Percentiles rank a stretch among this genome's conserved stretches.
Evolutionary conservation across 2,888 invertebrate species (phyloP).

Genomic region (Hyppa rectilinea): DNA sequence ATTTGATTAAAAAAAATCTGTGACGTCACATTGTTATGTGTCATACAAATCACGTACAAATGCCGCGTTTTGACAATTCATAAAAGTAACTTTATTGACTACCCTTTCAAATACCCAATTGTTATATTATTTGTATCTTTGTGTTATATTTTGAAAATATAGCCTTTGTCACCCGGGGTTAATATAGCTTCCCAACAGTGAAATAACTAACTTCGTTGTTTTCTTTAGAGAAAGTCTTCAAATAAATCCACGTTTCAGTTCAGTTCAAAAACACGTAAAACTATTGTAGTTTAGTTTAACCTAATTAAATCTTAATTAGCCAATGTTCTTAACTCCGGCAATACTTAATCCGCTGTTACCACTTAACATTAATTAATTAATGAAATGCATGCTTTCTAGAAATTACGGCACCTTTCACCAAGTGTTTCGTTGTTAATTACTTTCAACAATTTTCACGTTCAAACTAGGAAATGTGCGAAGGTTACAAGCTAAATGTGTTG

Average conservation of each 20-base stretch:
- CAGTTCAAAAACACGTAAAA: slow-evolving; percentile 28
- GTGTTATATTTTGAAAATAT: too few relatives aligned
- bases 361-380: slow-evolving; percentile 62
- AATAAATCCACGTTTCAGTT: slow-evolving; percentile 19
- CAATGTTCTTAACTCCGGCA: slow-evolving; percentile 48
- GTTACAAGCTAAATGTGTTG: slow-evolving; percentile 23
- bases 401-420: slow-evolving; percentile 32
- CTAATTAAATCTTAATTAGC: slow-evolving; percentile 59
- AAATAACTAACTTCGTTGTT: background rate
- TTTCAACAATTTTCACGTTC: slow-evolving; percentile 39
- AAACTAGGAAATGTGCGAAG: slow-evolving; percentile 21
- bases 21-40: too few relatives aligned
- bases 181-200: too few relatives aligned
- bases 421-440: slow-evolving; percentile 59
- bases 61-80: too few relatives aligned
- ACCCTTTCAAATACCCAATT: too few relatives aligned
- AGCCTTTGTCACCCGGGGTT: too few relatives aligned
- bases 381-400: slow-evolving; percentile 60
- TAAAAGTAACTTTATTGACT: too few relatives aligned
- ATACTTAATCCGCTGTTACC: slow-evolving; percentile 51
- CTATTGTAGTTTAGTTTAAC: too few relatives aligned
- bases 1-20: too few relatives aligned
- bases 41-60: too few relatives aligned
- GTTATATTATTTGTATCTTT: too few relatives aligned
- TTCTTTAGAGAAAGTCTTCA: background rate